Percentiles rank a stretch among this genome's conserved stretches.
Evolutionary conservation across 1,140 invertebrate genomes (phyloP).

Genomic region (Sycophaga agraensis): DNA sequence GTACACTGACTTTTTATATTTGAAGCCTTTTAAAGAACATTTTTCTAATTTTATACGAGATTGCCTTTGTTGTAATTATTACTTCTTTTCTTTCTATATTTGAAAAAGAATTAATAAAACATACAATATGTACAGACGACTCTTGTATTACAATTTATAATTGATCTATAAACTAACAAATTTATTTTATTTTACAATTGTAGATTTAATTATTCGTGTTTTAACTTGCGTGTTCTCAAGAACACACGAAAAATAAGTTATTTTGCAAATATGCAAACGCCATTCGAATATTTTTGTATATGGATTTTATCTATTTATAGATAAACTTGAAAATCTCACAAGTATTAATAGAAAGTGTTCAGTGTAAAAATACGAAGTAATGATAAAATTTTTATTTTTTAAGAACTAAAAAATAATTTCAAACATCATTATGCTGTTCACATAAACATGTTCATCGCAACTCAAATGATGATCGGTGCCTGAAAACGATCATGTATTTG

Average conservation of each 20-base stretch:
- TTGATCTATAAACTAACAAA: slow-evolving; percentile 9
- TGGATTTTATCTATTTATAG: too few species aligned
- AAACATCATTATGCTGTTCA: too few species aligned
- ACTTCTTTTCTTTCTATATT: background rate
- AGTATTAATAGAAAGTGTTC: too few species aligned
- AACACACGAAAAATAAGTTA: background rate
- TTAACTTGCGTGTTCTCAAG: background rate
- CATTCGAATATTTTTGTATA: too few species aligned
- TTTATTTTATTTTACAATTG: slow-evolving; percentile 23
- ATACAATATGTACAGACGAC: slow-evolving; percentile 23
- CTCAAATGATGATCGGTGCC: slow-evolving; percentile 1
- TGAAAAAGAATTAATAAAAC: slow-evolving; percentile 14
- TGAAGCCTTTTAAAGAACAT: background rate
- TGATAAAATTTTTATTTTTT: too few species aligned
- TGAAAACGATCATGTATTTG: slow-evolving; percentile 9
- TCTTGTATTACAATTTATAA: slow-evolving; percentile 12
- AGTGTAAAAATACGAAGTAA: too few species aligned
- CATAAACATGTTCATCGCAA: too few species aligned
- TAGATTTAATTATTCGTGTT: background rate
- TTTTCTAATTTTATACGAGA: background rate
- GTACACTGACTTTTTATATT: slow-evolving; percentile 1
- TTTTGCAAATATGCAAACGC: background rate
- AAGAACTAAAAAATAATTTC: too few species aligned
- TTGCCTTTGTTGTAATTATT: background rate
- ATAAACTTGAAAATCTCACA: too few species aligned